These are phyloP conservation scores for Dicerorhinus sumatrensis DNA, from an alignment of 2,113 vertebrate genomes.

Conservation along the genomic window DNA sequence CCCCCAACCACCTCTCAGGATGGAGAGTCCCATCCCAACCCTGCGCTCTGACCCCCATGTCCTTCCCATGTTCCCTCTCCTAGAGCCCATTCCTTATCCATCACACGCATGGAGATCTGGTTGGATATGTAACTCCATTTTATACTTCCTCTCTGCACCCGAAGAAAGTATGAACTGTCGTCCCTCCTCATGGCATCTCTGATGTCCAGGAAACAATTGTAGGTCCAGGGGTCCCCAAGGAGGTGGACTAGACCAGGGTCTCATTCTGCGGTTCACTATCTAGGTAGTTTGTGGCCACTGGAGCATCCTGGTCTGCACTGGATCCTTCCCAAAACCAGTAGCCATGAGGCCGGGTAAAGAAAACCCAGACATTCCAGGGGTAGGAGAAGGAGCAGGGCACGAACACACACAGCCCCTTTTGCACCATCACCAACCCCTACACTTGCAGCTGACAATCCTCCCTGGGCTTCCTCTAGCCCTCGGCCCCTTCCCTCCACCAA, in stretches of 20 bases:
- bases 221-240: accelerated
- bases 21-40: not conserved
- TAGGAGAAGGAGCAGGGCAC: not conserved
- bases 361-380: accelerated
- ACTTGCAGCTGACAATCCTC: accelerated
- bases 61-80: not conserved
- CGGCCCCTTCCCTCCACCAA: too few relatives aligned
- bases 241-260: not conserved
- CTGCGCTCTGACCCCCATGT: too few relatives aligned
- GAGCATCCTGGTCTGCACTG: accelerated
- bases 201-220: constrained; percentile 62
- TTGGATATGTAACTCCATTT: accelerated
- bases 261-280: accelerated
- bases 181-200: not conserved
- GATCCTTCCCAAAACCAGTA: not conserved
- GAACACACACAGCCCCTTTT: not conserved
- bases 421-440: accelerated
- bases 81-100: not conserved
- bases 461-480: too few relatives aligned
- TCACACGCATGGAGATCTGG: not conserved
- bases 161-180: not conserved
- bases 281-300: not conserved
- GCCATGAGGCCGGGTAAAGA: accelerated
- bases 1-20: not conserved
- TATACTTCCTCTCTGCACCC: accelerated